phyloP scores from a whole-genome alignment of 2,113 vertebrate genomes.

The Miniopterus natalensis region DNA sequence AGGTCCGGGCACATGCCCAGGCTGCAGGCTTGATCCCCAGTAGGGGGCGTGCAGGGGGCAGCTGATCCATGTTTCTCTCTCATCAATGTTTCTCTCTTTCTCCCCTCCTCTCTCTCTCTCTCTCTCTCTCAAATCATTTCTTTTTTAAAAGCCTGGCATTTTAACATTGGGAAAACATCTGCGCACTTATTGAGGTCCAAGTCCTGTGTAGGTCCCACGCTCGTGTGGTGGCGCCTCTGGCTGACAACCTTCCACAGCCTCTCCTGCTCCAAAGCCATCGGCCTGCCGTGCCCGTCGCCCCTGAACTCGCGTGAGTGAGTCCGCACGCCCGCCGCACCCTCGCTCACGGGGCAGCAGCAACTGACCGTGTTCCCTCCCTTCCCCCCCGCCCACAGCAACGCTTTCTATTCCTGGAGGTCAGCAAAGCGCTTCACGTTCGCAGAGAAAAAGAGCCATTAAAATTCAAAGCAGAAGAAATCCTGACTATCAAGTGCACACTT shows the following conservation, averaged over 20 bases:
- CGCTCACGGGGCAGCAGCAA: neutral
- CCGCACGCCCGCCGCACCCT: rapidly evolving
- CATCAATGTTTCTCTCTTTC: no score
- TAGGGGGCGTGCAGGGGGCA: no score
- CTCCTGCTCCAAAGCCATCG: neutral
- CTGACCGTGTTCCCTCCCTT: neutral
- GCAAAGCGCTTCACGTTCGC: neutral
- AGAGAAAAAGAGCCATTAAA: constrained; percentile 4
- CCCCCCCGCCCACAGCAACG: neutral
- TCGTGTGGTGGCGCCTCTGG: rapidly evolving
- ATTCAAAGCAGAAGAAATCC: neutral
- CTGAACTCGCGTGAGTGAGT: neutral
- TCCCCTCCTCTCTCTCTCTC: no score
- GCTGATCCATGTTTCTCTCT: no score
- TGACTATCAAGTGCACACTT: neutral
- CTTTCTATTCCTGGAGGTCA: neutral
- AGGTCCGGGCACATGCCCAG: no score
- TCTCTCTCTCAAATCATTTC: neutral
- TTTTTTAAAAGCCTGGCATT: neutral
- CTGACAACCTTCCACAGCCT: neutral
- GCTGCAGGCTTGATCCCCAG: no score
- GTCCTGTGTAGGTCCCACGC: rapidly evolving
- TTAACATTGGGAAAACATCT: neutral
- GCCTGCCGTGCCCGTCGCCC: neutral
- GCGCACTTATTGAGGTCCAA: rapidly evolving